Conservation (phyloP, 2,797 vertebrate species). For the Hippocampus kuda region DNA sequence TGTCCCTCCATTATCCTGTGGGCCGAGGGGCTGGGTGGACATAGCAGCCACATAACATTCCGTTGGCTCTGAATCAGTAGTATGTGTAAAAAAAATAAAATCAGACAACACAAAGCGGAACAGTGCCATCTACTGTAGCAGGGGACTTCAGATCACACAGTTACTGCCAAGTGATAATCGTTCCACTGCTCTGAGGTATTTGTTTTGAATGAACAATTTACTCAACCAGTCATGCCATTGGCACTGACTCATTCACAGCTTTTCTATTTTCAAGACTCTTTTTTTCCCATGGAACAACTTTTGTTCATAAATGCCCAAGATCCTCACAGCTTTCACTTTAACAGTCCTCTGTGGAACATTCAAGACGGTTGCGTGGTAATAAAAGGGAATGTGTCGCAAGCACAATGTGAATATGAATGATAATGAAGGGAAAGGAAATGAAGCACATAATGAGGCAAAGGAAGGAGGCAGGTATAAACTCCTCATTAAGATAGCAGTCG, state of each 20-base stretch:
- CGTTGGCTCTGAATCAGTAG: background rate
- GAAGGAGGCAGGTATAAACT: background rate
- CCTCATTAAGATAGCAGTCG: background rate
- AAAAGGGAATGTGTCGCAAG: background rate
- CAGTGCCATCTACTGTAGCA: background rate
- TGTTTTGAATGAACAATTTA: background rate
- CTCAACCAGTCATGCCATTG: background rate
- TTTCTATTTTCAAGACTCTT: background rate
- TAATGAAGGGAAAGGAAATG: background rate
- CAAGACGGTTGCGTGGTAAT: background rate
- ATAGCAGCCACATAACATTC: background rate
- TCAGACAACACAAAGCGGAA: background rate
- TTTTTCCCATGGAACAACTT: too few species aligned
- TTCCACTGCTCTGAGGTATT: background rate
- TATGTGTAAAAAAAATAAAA: too few species aligned
- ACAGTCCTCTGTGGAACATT: background rate
- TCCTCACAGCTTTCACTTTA: background rate
- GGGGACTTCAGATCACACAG: background rate
- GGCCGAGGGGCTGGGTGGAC: too few species aligned
- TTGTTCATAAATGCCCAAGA: background rate
- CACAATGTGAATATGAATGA: background rate
- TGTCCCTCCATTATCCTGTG: too few species aligned
- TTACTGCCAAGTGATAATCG: background rate
- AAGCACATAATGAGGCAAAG: background rate
- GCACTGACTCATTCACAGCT: background rate